These are phyloP conservation scores for Petrolisthes cinctipes DNA, from an alignment of 2,888 invertebrate species.

Conservation along the genomic window DNA sequence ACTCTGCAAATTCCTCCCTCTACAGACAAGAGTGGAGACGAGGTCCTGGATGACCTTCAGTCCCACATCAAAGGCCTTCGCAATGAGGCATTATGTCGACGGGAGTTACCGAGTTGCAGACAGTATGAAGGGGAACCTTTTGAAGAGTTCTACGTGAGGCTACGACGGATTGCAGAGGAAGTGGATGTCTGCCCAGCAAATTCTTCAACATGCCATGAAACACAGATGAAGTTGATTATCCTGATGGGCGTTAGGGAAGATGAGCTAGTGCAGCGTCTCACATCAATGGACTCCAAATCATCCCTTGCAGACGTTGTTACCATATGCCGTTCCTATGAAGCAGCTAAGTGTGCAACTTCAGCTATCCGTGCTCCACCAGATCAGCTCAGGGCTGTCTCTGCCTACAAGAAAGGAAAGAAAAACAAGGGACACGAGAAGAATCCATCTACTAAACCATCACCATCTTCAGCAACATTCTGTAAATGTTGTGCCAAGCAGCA, in stretches of 20 bases:
- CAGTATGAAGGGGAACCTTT: not conserved
- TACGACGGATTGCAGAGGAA: slow-evolving; percentile 1
- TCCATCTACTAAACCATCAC: not conserved
- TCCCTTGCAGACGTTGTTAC: not conserved
- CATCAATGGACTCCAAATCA: not conserved
- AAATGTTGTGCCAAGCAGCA: too few relatives aligned
- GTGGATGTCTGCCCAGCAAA: not conserved
- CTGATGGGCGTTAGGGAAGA: not conserved
- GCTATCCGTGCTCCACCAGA: not conserved
- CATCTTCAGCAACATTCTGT: not conserved
- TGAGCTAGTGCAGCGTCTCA: not conserved
- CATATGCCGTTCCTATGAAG: not conserved
- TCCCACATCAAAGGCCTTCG: too few relatives aligned
- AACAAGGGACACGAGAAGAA: not conserved
- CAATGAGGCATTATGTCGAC: not conserved
- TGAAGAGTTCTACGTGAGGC: not conserved
- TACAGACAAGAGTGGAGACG: not conserved
- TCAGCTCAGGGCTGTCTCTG: not conserved
- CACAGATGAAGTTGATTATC: not conserved
- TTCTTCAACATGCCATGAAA: not conserved
- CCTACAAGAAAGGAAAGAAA: not conserved
- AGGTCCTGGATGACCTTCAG: not conserved
- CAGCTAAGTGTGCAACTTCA: too few relatives aligned
- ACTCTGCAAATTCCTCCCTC: not conserved
- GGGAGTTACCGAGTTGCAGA: not conserved